A percentile compares a stretch with the other conserved stretches of the same genome.
Conservation (phyloP, 2,113 vertebrate genomes). For the Rhipidura dahli region DNA sequence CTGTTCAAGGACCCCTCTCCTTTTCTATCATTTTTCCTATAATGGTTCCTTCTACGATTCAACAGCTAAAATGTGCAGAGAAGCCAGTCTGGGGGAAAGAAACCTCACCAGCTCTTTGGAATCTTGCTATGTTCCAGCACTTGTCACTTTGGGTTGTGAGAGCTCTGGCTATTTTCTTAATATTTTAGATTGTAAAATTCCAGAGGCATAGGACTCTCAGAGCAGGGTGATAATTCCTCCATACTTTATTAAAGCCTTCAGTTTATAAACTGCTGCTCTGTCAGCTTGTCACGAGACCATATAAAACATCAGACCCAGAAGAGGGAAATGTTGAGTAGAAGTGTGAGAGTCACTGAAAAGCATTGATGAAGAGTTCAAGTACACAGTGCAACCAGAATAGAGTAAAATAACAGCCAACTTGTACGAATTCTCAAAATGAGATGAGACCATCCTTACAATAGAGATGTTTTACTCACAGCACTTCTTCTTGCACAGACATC, state of each 20-base stretch:
- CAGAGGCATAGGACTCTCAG: not conserved
- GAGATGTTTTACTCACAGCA: not conserved
- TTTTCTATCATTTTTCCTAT: not conserved
- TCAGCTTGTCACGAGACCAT: not conserved
- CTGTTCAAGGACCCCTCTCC: not conserved
- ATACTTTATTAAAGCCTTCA: not conserved
- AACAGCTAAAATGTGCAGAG: not conserved
- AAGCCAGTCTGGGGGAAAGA: not conserved
- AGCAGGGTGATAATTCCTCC: not conserved
- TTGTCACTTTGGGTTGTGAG: not conserved
- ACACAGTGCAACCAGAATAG: not conserved
- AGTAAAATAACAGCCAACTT: not conserved
- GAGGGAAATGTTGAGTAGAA: not conserved
- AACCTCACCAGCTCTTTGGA: not conserved
- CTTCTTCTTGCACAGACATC: not conserved
- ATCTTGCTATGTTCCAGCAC: not conserved
- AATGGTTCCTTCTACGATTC: not conserved
- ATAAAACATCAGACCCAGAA: not conserved
- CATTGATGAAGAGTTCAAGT: not conserved
- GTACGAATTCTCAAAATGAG: not conserved
- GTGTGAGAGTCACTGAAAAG: not conserved
- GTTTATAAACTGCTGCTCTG: not conserved
- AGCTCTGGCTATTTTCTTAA: not conserved
- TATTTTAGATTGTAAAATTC: not conserved
- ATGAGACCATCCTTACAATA: not conserved